phyloP scores from a whole-genome alignment of 2,797 vertebrate genomes.

The Bovichtus variegatus region DNA sequence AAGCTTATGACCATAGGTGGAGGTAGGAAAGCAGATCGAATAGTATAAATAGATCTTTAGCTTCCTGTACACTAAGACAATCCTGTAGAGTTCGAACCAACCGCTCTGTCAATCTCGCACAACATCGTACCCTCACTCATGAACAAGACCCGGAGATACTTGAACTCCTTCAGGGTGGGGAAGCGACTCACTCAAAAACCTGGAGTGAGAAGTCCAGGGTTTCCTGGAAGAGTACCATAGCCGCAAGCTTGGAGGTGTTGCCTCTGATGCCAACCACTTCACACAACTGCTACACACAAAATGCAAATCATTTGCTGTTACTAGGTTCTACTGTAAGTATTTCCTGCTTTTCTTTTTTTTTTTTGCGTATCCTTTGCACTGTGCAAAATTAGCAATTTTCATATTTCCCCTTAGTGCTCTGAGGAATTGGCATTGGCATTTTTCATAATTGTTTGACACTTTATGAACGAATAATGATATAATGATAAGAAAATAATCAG shows the following conservation, averaged over 20 bases:
- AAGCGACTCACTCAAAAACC: background rate
- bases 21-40: background rate
- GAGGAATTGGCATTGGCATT: background rate
- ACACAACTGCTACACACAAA: background rate
- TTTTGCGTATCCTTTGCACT: background rate
- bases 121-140: background rate
- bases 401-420: background rate
- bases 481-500: constrained; percentile 1
- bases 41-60: background rate
- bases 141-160: background rate
- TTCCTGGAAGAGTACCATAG: background rate
- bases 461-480: background rate
- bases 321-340: background rate
- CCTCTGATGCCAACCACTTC: background rate
- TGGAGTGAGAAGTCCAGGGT: background rate
- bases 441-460: background rate
- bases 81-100: background rate
- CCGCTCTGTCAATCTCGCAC: background rate
- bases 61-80: background rate
- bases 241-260: too few relatives aligned
- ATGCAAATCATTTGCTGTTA: background rate
- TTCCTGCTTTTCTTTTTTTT: background rate
- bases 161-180: background rate
- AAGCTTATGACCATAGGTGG: background rate
- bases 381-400: background rate